These are phyloP conservation scores for Uloborus plumipes DNA, from an alignment of 2,888 invertebrate species.

Conservation along the genomic window DNA sequence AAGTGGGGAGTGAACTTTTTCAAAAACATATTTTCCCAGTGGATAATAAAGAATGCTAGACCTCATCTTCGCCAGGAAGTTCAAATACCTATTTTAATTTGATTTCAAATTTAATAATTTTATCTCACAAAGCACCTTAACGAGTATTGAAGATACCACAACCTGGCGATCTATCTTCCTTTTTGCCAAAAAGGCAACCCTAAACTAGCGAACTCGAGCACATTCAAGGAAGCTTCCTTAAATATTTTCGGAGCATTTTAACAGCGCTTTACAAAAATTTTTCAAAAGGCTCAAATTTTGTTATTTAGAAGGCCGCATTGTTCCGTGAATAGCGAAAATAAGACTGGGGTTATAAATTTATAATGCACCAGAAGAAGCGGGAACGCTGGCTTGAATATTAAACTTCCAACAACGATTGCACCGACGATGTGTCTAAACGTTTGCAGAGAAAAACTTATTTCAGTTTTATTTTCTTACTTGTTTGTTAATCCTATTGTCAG, in stretches of 20 bases:
- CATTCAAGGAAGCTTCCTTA: constrained; percentile 41
- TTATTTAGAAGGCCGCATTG: constrained; percentile 51
- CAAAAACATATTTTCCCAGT: too few relatives aligned
- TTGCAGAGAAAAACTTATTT: too few relatives aligned
- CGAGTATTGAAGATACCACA: background rate
- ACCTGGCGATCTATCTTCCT: constrained; percentile 16
- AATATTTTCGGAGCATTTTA: constrained; percentile 55
- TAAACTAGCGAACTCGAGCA: constrained; percentile 11
- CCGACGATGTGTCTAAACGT: background rate
- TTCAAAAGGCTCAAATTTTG: constrained; percentile 42
- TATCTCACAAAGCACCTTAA: too few relatives aligned
- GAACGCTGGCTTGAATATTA: constrained; percentile 46
- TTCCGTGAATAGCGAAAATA: constrained; percentile 46
- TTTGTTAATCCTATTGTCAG: too few relatives aligned
- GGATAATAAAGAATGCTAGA: too few relatives aligned
- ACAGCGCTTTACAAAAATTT: constrained; percentile 40
- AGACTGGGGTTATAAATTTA: constrained; percentile 49
- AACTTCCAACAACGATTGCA: constrained; percentile 36
- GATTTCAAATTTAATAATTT: too few relatives aligned
- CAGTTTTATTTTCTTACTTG: too few relatives aligned
- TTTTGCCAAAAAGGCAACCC: constrained; percentile 28
- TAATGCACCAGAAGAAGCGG: constrained; percentile 25
- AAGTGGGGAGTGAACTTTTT: too few relatives aligned
- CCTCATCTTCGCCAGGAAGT: too few relatives aligned
- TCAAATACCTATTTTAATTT: too few relatives aligned